Percentiles rank a stretch among this genome's conserved stretches.
These are phyloP conservation scores for Philhelius pedissequus DNA, from an alignment of 2,888 invertebrate genomes.

Conservation along the genomic window DNA sequence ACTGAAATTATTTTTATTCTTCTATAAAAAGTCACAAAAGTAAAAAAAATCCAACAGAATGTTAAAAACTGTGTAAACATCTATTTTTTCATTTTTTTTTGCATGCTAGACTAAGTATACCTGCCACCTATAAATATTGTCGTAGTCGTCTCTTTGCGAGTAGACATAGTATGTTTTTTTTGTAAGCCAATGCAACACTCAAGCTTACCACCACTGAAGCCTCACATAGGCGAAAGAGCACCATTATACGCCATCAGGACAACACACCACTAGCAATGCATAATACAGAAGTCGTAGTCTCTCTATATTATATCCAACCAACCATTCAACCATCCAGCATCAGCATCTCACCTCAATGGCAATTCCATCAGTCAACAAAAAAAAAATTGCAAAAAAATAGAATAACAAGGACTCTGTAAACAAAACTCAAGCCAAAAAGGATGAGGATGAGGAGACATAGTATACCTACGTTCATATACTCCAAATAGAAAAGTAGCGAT, in stretches of 20 bases:
- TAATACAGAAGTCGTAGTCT: conserved; percentile 50
- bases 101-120: conserved; percentile 4
- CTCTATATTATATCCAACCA: neutral
- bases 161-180: conserved; percentile 35
- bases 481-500: neutral
- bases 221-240: conserved; percentile 23
- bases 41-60: conserved; percentile 14
- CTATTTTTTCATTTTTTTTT: conserved; percentile 12
- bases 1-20: neutral
- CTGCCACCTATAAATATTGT: conserved; percentile 54
- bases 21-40: neutral
- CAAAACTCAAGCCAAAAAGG: neutral
- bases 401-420: conserved; percentile 41
- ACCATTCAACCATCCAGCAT: conserved; percentile 2
- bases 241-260: conserved; percentile 17
- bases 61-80: conserved; percentile 59
- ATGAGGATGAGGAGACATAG: neutral
- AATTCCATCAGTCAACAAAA: conserved; percentile 64
- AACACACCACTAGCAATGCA: neutral
- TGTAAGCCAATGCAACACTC: conserved; percentile 45
- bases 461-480: no score
- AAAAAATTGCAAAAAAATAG: neutral
- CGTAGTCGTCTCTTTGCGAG: conserved; percentile 28
- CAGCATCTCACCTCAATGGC: conserved; percentile 61
- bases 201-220: conserved; percentile 48